Percentiles rank a stretch among this genome's conserved stretches.
These are phyloP conservation scores for Nesospiza acunhae DNA, from an alignment of 2,113 vertebrate species.

Conservation along the genomic window DNA sequence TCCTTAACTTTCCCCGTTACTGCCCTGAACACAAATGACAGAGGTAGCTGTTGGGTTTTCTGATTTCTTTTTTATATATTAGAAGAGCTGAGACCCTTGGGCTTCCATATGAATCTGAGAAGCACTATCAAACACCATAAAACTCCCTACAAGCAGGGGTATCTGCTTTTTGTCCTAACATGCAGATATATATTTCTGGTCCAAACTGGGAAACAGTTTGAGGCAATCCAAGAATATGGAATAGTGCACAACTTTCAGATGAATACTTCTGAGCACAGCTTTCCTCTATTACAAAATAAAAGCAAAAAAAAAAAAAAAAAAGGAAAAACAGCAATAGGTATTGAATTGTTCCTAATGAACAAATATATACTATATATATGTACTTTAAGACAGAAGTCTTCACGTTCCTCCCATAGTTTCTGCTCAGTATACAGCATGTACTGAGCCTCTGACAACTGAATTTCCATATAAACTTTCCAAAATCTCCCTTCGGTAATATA, in stretches of 20 bases:
- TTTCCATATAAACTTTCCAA: neutral
- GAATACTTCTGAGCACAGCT: neutral
- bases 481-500: neutral
- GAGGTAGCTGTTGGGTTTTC: neutral
- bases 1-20: neutral
- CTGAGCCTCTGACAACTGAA: neutral
- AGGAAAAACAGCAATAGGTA: neutral
- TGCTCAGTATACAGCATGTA: neutral
- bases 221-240: neutral
- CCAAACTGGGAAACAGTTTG: neutral
- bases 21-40: neutral
- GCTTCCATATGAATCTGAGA: neutral
- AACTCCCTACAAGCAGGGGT: neutral
- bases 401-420: neutral
- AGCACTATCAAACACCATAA: neutral
- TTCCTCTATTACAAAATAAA: neutral
- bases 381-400: neutral
- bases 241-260: accelerated
- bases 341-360: neutral
- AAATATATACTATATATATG: neutral
- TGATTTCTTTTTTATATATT: neutral
- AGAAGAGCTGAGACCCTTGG: neutral
- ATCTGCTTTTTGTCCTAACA: neutral
- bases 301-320: neutral
- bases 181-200: neutral